Evolutionary conservation across 1,140 invertebrate genomes (phyloP), one percentile per base, ranked within the genome.

Genomic region (Trachelipus rathkii): DNA sequence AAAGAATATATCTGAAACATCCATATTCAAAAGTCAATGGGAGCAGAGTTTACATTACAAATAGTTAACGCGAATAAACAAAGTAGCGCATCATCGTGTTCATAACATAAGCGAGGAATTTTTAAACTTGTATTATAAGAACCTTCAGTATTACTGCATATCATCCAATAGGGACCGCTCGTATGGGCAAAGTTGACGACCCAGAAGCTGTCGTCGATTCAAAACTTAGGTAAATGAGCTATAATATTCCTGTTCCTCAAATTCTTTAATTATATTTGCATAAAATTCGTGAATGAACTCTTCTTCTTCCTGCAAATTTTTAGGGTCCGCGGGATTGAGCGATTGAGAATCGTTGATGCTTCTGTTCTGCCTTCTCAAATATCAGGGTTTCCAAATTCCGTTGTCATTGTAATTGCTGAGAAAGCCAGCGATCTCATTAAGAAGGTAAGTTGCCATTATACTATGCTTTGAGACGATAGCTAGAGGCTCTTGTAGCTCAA

Each of bases 281-380:
- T 4, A 13, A 8, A 8, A 21, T 45, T 21, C 11, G 66, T 77
- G 71, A 75, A 78, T 74, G 75, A 70, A 77, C 78, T 75, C 19
- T 44, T 72, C 44, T 76, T 72, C 50, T 70, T 70, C 8, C 13
- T 53, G 6, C 75, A 24, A 21, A 81, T 77, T 83, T 83, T 71
- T 77, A 92, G 91, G 79, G 89, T 93, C 0, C 87, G 86, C 80
- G 87, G 88, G 0, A 84, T 91, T 0, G 82, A 85, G 4, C 87
- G 88, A 45, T 81, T 93, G 4, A 85, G 91, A 45, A 86, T 93
- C 76, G 87, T 90, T 46, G 92, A 93, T 81, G 89, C 90, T 11
- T 92, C 91, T 82, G 85, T 92, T 10, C 81, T 93, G 45, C 92
- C 92, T 0, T 85, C 88, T 0, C 89, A 90, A 0, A 84, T 91